Conservation (phyloP, 2,113 vertebrate species). For the Daphoenositta chrysoptera region DNA sequence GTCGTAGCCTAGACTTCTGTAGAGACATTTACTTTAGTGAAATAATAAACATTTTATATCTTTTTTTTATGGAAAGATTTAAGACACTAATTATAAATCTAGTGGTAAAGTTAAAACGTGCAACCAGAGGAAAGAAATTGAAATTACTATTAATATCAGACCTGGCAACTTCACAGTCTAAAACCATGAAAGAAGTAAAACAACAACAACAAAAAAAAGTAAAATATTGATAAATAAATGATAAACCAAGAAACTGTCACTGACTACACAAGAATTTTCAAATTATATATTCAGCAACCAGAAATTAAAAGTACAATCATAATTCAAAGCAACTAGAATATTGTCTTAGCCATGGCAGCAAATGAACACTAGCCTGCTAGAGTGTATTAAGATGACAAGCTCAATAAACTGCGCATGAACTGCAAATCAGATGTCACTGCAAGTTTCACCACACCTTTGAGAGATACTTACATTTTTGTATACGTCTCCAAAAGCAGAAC, state of each 20-base stretch:
- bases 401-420: not conserved
- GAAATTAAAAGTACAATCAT: not conserved
- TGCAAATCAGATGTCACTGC: not conserved
- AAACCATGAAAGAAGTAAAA: not conserved
- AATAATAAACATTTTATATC: not conserved
- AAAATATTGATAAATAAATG: not conserved
- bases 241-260: not conserved
- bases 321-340: not conserved
- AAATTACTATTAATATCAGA: not conserved
- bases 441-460: not conserved
- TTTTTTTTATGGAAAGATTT: not conserved
- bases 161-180: rapidly evolving
- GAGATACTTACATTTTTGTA: not conserved
- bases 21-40: not conserved
- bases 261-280: not conserved
- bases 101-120: not conserved
- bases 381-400: not conserved
- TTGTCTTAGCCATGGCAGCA: not conserved
- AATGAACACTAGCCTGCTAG: not conserved
- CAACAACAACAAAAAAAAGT: not conserved
- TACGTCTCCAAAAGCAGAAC: not conserved
- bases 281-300: not conserved
- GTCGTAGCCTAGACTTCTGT: not conserved
- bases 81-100: not conserved
- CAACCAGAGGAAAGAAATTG: not conserved